Evolutionary conservation across 2,113 vertebrate species (phyloP).

Genomic region (Onychorhynchus coronatus): DNA sequence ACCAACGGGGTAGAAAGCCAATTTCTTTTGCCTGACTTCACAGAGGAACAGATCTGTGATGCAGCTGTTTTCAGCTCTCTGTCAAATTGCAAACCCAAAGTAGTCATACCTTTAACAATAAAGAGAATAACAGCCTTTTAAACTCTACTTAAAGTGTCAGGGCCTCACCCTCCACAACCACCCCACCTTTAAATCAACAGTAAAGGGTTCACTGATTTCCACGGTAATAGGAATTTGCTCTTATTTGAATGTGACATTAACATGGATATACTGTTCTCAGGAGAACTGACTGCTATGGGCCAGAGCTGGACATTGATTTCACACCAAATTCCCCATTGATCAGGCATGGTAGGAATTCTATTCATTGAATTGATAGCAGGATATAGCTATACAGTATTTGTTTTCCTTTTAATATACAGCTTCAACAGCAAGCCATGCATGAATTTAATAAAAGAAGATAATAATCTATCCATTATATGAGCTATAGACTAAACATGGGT

Average conservation of each 20-base stretch:
- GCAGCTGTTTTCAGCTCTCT: conserved; percentile 17
- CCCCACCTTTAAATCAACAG: conserved; percentile 50
- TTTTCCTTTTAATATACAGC: conserved; percentile 60
- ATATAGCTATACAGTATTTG: conserved; percentile 51
- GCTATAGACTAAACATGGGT: conserved; percentile 11
- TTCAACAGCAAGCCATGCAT: conserved; percentile 50
- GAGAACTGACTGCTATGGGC: conserved; percentile 17
- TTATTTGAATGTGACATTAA: conserved; percentile 65
- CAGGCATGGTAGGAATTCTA: conserved; percentile 30
- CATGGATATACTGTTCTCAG: conserved; percentile 58
- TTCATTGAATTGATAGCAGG: conserved; percentile 32
- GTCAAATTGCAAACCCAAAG: background rate
- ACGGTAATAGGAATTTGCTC: conserved; percentile 43
- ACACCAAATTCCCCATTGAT: conserved; percentile 52
- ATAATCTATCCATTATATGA: conserved; percentile 54
- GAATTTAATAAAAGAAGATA: conserved; percentile 69
- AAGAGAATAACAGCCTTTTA: conserved; percentile 57
- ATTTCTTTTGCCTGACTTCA: conserved; percentile 27
- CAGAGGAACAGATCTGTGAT: background rate
- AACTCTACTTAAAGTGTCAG: conserved; percentile 41
- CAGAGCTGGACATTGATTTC: conserved; percentile 57
- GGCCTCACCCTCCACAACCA: background rate
- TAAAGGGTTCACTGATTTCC: conserved; percentile 51
- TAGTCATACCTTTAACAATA: conserved; percentile 29
- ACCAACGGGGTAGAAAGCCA: background rate